These are phyloP conservation scores for Pherbina coryleti DNA, from an alignment of 2,888 invertebrate species.

Conservation along the genomic window DNA sequence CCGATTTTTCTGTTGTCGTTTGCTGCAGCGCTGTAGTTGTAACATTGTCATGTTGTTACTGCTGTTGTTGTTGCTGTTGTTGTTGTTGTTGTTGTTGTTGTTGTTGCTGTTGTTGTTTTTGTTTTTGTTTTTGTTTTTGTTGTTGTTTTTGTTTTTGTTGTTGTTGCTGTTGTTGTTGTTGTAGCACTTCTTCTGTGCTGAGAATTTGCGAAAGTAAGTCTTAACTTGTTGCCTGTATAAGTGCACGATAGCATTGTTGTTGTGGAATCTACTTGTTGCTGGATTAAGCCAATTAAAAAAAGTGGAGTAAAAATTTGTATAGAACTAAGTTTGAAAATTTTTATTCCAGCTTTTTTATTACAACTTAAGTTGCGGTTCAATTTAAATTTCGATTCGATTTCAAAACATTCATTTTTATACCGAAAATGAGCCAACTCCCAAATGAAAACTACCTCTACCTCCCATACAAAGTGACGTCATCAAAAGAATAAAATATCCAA, in stretches of 20 bases:
- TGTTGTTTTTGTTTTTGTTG: conserved; percentile 28
- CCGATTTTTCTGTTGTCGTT: conserved; percentile 54
- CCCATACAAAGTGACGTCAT: no score
- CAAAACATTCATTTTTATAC: no score
- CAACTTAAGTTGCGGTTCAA: no score
- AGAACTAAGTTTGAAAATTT: no score
- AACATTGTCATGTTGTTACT: neutral
- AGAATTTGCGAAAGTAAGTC: conserved; percentile 22
- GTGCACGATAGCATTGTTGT: neutral
- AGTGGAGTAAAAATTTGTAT: no score
- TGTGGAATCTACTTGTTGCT: neutral
- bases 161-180: neutral
- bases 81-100: neutral
- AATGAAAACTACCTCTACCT: no score
- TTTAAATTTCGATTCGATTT: no score
- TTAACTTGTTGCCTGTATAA: conserved; percentile 18
- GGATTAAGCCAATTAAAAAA: no score
- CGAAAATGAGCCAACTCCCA: no score
- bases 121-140: neutral
- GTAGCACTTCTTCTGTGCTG: neutral
- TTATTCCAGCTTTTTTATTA: no score
- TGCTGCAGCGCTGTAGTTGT: conserved; percentile 45
- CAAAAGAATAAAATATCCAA: no score
- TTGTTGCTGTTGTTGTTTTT: conserved; percentile 18
- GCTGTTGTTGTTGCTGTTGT: neutral